Percentiles rank a stretch among this genome's conserved stretches.
These are phyloP conservation scores for Ramphastos sulfuratus DNA, from an alignment of 2,113 vertebrate species.

Conservation along the genomic window DNA sequence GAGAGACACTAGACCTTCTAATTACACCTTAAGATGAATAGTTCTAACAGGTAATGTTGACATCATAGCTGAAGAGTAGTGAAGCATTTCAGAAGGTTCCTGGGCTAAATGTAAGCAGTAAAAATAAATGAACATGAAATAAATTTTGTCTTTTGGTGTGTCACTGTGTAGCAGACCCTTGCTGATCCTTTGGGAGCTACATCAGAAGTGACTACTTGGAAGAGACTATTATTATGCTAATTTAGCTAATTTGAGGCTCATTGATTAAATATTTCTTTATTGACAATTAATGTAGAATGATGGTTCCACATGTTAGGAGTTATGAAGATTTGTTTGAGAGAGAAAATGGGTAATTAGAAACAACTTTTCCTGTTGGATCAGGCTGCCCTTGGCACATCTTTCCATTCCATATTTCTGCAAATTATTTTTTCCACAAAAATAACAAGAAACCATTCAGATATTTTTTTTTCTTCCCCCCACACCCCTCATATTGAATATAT, in stretches of 20 bases:
- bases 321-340: not conserved
- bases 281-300: not conserved
- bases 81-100: conserved; percentile 42
- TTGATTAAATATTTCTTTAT: conserved; percentile 29
- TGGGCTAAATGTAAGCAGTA: not conserved
- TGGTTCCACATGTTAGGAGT: not conserved
- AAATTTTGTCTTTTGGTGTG: not conserved
- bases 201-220: not conserved
- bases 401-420: not conserved
- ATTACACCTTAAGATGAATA: not conserved
- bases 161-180: not conserved
- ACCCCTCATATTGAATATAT: not conserved
- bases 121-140: conserved; percentile 18
- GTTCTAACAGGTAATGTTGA: not conserved
- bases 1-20: not conserved
- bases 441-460: not conserved
- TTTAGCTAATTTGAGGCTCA: conserved; percentile 26
- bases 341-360: not conserved
- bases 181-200: not conserved
- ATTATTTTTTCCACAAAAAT: not conserved
- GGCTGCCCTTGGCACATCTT: not conserved
- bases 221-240: conserved; percentile 43
- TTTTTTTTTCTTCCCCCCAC: not conserved
- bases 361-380: not conserved
- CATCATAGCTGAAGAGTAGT: conserved; percentile 29